These are phyloP conservation scores for Arctocebus calabarensis DNA, from an alignment of 2,797 vertebrate species.

Conservation along the genomic window DNA sequence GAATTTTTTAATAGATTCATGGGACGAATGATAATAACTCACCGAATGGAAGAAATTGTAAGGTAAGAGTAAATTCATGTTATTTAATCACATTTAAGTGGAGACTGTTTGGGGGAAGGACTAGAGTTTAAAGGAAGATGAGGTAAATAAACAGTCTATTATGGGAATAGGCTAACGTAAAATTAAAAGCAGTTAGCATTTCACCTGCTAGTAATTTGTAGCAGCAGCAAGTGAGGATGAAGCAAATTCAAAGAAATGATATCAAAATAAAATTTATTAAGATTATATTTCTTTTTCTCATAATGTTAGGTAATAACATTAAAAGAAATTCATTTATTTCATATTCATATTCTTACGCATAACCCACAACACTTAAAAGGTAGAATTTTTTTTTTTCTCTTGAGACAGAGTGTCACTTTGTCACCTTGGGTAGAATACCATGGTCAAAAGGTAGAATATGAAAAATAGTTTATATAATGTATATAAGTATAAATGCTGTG, in stretches of 20 bases:
- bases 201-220: constrained; percentile 32
- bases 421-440: too few species aligned
- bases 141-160: neutral
- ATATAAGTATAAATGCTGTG: neutral
- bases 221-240: constrained; percentile 21
- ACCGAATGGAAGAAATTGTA: constrained; percentile 95
- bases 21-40: constrained; percentile 95
- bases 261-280: constrained; percentile 43
- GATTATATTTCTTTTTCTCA: constrained; percentile 15
- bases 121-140: constrained; percentile 28
- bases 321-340: neutral
- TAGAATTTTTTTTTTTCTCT: too few species aligned
- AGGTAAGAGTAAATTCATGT: constrained; percentile 89
- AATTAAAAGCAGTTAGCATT: constrained; percentile 42
- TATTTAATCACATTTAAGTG: constrained; percentile 48
- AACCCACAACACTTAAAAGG: neutral
- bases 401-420: too few species aligned
- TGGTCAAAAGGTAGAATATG: neutral
- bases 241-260: constrained; percentile 37
- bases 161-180: neutral
- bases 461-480: neutral
- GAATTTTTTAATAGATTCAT: constrained; percentile 92
- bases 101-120: neutral
- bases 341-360: neutral
- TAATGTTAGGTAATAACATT: constrained; percentile 38